Conservation (phyloP, 2,113 vertebrate genomes). For the Eudyptes chrysolophus region DNA sequence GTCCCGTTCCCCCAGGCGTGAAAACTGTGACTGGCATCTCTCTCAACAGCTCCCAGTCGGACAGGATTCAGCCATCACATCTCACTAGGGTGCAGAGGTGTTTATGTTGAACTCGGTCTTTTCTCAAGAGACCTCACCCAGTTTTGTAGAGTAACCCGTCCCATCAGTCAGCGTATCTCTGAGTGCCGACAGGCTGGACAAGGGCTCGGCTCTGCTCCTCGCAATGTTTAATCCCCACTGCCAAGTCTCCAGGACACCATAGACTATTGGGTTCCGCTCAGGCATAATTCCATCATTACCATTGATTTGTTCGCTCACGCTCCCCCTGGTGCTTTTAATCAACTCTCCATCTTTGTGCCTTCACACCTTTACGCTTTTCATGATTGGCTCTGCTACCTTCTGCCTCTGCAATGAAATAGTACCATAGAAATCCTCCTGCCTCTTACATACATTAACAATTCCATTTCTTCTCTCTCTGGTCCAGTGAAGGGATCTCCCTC, state of each 20-base stretch:
- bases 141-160: background rate
- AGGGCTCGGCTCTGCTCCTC: background rate
- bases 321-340: slow-evolving; percentile 64
- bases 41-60: background rate
- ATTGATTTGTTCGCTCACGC: slow-evolving; percentile 32
- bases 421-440: slow-evolving; percentile 48
- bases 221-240: background rate
- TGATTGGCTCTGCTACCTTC: slow-evolving; percentile 63
- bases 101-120: background rate
- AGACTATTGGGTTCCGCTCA: slow-evolving; percentile 15
- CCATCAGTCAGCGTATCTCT: background rate
- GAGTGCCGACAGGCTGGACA: background rate
- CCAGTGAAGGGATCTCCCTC: slow-evolving; percentile 53
- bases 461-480: slow-evolving; percentile 59
- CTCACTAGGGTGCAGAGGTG: background rate
- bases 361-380: slow-evolving; percentile 63
- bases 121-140: background rate
- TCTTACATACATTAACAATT: slow-evolving; percentile 60
- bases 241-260: background rate
- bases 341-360: slow-evolving; percentile 60
- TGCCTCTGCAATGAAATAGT: slow-evolving; percentile 56
- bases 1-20: accelerated
- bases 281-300: slow-evolving; percentile 60
- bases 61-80: background rate
- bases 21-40: background rate